Conservation (phyloP, 2,888 invertebrate genomes). For the Megamerina dolium region DNA sequence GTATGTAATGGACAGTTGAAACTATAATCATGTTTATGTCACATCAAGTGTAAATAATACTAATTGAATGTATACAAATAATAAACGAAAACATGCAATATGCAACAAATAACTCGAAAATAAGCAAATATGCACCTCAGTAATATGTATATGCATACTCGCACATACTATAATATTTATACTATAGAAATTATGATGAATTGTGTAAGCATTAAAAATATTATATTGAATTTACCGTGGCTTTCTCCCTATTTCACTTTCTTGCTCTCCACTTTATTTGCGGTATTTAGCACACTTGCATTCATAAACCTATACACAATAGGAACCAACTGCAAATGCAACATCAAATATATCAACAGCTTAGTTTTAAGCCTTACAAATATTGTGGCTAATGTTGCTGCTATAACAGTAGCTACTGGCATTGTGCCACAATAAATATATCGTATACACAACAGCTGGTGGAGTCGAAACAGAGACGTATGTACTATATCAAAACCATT, state of each 20-base stretch:
- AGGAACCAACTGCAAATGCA: neutral
- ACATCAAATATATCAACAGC: neutral
- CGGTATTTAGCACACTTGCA: neutral
- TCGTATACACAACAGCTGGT: no score
- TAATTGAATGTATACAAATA: neutral
- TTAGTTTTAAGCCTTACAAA: conserved; percentile 40
- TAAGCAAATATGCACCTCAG: no score
- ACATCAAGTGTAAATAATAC: neutral
- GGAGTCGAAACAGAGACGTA: no score
- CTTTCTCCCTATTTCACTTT: conserved; percentile 4
- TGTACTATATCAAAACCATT: no score
- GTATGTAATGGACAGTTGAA: neutral
- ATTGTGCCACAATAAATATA: conserved; percentile 3
- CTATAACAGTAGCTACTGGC: no score
- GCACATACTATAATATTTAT: no score
- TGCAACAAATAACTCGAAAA: no score
- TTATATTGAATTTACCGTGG: conserved; percentile 6
- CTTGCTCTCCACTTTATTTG: neutral
- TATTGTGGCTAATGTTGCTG: conserved; percentile 27
- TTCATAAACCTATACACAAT: no score
- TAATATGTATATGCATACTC: no score
- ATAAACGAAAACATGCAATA: no score
- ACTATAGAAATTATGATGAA: conserved; percentile 6
- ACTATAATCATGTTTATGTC: neutral
- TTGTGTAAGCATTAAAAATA: conserved; percentile 12